Percentiles rank a stretch among this genome's conserved stretches.
Evolutionary conservation across 2,888 invertebrate species (phyloP).

Genomic region (Nomada goodeniana): DNA sequence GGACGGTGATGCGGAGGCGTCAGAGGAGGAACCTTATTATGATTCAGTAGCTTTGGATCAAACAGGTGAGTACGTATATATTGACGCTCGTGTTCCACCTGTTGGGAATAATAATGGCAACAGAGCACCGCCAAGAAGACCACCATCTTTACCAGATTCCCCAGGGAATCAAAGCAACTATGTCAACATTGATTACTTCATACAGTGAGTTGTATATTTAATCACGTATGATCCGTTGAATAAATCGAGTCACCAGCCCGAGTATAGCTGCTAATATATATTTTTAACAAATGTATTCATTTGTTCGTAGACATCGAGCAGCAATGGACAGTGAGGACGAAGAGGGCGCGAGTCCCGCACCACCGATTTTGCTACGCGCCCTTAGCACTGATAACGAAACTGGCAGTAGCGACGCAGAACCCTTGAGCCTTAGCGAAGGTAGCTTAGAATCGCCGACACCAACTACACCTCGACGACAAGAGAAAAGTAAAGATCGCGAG

Average conservation of each 20-base stretch:
- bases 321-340: conserved; percentile 83
- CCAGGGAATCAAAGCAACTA: conserved; percentile 94
- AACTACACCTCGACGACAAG: conserved; percentile 82
- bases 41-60: conserved; percentile 86
- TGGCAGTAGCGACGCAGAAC: conserved; percentile 83
- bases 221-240: no score
- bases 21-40: conserved; percentile 85
- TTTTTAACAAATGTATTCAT: conserved; percentile 7
- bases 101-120: conserved; percentile 77
- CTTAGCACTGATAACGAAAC: conserved; percentile 83
- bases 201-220: conserved; percentile 87
- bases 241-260: no score
- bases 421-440: conserved; percentile 82
- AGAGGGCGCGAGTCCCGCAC: conserved; percentile 82
- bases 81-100: conserved; percentile 87
- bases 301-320: conserved; percentile 78
- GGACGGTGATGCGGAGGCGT: conserved; percentile 82
- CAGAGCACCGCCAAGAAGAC: conserved; percentile 80
- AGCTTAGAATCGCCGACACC: conserved; percentile 83
- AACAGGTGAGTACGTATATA: conserved; percentile 90
- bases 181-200: conserved; percentile 96
- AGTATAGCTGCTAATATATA: conserved; percentile 3
- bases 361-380: conserved; percentile 81
- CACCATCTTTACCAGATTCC: conserved; percentile 88
- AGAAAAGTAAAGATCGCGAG: conserved; percentile 87